These are phyloP conservation scores for Thalassoma bifasciatum DNA, from an alignment of 2,113 vertebrate species.

Conservation along the genomic window DNA sequence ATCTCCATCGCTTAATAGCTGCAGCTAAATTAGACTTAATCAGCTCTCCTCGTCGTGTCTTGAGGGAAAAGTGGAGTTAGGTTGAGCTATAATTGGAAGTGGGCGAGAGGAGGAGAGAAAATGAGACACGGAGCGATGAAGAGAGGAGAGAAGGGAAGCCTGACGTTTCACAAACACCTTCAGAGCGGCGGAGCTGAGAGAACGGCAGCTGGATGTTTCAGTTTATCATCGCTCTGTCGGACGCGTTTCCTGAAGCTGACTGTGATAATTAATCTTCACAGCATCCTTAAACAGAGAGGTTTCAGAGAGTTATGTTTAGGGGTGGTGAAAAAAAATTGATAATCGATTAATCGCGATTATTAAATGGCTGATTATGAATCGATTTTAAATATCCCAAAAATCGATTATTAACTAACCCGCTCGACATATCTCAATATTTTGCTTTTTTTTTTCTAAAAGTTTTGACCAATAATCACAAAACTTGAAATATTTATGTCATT, in stretches of 20 bases:
- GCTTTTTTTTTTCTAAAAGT: no score
- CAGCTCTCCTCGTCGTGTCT: constrained; percentile 27
- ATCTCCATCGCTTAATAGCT: constrained; percentile 16
- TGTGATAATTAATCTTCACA: no score
- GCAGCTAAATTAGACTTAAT: constrained; percentile 44
- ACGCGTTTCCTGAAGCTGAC: not conserved
- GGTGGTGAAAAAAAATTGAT: no score
- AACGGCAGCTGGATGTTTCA: not conserved
- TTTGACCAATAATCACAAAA: no score
- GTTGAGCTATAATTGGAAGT: constrained; percentile 41
- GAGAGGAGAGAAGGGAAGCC: constrained; percentile 12
- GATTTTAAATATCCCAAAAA: no score
- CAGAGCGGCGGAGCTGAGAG: not conserved
- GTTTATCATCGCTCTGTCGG: not conserved
- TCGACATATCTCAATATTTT: no score
- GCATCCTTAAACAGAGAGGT: no score
- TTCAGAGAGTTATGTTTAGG: no score
- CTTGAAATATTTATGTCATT: no score
- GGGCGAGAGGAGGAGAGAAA: constrained; percentile 28
- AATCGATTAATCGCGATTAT: no score
- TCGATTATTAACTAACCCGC: no score
- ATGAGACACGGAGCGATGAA: constrained; percentile 1
- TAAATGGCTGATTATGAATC: no score
- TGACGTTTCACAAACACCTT: not conserved
- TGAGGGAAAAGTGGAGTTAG: not conserved